Conservation (phyloP, 2,888 invertebrate genomes). For the Diogma glabrata region DNA sequence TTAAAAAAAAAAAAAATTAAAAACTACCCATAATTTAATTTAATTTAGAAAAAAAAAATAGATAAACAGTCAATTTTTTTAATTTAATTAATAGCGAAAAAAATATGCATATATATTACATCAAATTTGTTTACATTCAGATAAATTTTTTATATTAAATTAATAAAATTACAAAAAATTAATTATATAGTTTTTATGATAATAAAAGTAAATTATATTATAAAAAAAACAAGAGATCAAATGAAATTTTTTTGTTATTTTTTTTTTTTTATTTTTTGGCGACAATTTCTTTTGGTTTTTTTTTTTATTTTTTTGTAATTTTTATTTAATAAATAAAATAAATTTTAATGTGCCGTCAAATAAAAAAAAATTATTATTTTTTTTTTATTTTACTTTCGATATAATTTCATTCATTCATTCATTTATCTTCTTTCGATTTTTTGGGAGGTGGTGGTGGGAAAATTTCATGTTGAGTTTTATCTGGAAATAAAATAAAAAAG, state of each 20-base stretch:
- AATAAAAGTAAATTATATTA: background rate
- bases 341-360: conserved; percentile 7
- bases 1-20: conserved; percentile 5
- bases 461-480: background rate
- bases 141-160: conserved; percentile 1
- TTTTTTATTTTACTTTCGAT: background rate
- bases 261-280: conserved; percentile 4
- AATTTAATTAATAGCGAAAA: too few species aligned
- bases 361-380: background rate
- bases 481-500: conserved; percentile 4
- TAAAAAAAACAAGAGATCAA: conserved; percentile 5
- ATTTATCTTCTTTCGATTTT: conserved; percentile 5
- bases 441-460: conserved; percentile 6
- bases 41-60: too few species aligned
- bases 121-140: too few species aligned
- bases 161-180: conserved; percentile 7
- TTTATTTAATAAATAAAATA: too few species aligned
- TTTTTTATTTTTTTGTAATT: too few species aligned
- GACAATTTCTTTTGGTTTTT: conserved; percentile 8
- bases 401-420: conserved; percentile 1
- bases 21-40: conserved; percentile 4
- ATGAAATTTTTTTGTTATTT: background rate
- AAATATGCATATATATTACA: too few species aligned
- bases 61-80: conserved; percentile 4
- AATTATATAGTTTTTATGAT: conserved; percentile 5